These are phyloP conservation scores for Acleris laterana DNA, from an alignment of 2,888 invertebrate genomes.

Conservation along the genomic window DNA sequence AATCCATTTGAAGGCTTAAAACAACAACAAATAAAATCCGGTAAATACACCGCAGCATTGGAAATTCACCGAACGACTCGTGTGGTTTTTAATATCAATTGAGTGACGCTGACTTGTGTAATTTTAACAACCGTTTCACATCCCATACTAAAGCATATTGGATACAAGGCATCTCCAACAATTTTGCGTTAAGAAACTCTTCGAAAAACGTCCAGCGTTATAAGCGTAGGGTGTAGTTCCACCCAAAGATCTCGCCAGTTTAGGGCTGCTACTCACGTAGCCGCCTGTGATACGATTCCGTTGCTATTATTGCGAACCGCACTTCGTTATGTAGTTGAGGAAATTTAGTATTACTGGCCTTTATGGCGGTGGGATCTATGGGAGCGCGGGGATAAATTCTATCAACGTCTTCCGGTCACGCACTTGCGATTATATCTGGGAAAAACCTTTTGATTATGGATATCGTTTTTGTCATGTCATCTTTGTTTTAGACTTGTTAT, in stretches of 20 bases:
- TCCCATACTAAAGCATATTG: background rate
- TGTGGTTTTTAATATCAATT: too few species aligned
- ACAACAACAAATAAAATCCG: too few species aligned
- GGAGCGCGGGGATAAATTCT: background rate
- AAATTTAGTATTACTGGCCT: slow-evolving; percentile 33
- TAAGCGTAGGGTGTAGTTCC: slow-evolving; percentile 12
- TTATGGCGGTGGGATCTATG: slow-evolving; percentile 12
- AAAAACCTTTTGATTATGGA: too few species aligned
- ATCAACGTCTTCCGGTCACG: background rate
- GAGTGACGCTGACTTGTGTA: too few species aligned
- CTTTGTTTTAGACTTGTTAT: too few species aligned
- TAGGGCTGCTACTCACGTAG: slow-evolving; percentile 65
- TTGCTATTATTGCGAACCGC: slow-evolving; percentile 54
- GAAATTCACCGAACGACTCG: too few species aligned
- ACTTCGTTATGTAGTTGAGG: slow-evolving; percentile 41
- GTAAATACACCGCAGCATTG: too few species aligned
- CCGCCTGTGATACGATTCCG: slow-evolving; percentile 53
- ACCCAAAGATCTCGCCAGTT: slow-evolving; percentile 15
- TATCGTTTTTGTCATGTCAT: too few species aligned
- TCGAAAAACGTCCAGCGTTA: background rate
- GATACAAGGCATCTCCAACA: background rate
- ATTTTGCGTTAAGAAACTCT: background rate
- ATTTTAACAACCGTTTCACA: too few species aligned
- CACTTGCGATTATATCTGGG: too few species aligned
- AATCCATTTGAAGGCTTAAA: background rate